A percentile compares a stretch with the other conserved stretches of the same genome.
phyloP scores from a whole-genome alignment of 92 coral and sea anemone genomes.

The Parazoanthus swiftii region DNA sequence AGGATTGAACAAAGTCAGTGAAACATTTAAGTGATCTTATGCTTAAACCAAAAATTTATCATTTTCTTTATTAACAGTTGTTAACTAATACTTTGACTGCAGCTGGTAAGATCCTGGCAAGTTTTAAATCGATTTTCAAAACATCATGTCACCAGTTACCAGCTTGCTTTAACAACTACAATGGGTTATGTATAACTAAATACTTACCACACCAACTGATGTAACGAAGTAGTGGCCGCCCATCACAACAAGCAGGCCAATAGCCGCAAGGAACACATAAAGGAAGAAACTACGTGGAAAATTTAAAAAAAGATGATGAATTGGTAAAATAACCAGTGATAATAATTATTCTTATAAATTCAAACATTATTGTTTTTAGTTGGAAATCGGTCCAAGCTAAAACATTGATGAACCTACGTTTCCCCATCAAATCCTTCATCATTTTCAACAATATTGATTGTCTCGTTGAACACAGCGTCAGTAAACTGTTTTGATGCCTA shows the following conservation, averaged over 20 bases:
- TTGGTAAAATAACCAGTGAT: background rate
- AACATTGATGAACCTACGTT: constrained; percentile 63
- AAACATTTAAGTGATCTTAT: too few species aligned
- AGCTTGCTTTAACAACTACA: background rate
- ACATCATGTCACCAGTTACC: too few species aligned
- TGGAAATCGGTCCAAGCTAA: background rate
- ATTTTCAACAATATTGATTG: constrained; percentile 85
- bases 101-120: too few species aligned
- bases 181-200: background rate
- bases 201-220: constrained; percentile 76
- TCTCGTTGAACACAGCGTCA: constrained; percentile 98
- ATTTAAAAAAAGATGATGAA: too few species aligned
- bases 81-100: too few species aligned
- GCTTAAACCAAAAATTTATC: too few species aligned
- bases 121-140: too few species aligned
- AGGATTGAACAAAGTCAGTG: too few species aligned
- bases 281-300: constrained; percentile 80
- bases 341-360: background rate
- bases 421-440: constrained; percentile 99
- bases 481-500: constrained; percentile 90
- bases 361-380: too few species aligned
- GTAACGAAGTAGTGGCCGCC: constrained; percentile 90
- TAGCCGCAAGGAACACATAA: constrained; percentile 91
- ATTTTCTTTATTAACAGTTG: too few species aligned
- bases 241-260: constrained; percentile 77